These are phyloP conservation scores for Pherbina coryleti DNA, from an alignment of 2,888 invertebrate genomes.

Conservation along the genomic window DNA sequence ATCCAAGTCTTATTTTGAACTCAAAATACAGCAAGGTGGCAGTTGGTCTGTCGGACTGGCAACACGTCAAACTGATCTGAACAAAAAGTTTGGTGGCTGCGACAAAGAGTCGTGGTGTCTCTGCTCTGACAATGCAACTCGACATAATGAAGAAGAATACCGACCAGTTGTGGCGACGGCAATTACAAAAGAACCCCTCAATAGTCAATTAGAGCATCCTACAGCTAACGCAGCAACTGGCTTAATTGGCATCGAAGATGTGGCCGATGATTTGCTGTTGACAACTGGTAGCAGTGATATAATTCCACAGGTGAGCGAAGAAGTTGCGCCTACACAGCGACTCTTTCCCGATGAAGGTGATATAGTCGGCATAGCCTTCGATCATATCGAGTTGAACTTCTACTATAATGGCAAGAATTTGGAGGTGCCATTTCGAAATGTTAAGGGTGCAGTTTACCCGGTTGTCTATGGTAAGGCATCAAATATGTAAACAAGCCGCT, in stretches of 20 bases:
- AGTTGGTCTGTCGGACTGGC: conserved; percentile 97
- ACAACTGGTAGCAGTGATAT: conserved; percentile 61
- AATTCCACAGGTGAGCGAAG: conserved; percentile 22
- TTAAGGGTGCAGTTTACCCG: conserved; percentile 92
- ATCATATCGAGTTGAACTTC: conserved; percentile 96
- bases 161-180: conserved; percentile 57
- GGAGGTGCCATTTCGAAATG: conserved; percentile 86
- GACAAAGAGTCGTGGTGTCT: conserved; percentile 95
- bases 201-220: conserved; percentile 51
- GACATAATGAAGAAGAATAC: conserved; percentile 85
- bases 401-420: conserved; percentile 91
- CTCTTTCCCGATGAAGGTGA: conserved; percentile 90
- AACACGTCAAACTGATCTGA: conserved; percentile 87
- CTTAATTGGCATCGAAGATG: conserved; percentile 66
- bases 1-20: conserved; percentile 98
- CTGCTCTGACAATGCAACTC: conserved; percentile 88
- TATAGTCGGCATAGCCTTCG: conserved; percentile 85
- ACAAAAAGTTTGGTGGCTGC: conserved; percentile 87
- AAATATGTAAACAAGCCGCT: not conserved
- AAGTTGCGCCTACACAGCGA: conserved; percentile 50
- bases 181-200: conserved; percentile 46
- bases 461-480: conserved; percentile 86
- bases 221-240: conserved; percentile 60
- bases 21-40: conserved; percentile 96
- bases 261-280: conserved; percentile 65